A percentile compares a stretch with the other conserved stretches of the same genome.
Evolutionary conservation across 1,140 invertebrate species (phyloP).

Genomic region (Charaxes varanes): DNA sequence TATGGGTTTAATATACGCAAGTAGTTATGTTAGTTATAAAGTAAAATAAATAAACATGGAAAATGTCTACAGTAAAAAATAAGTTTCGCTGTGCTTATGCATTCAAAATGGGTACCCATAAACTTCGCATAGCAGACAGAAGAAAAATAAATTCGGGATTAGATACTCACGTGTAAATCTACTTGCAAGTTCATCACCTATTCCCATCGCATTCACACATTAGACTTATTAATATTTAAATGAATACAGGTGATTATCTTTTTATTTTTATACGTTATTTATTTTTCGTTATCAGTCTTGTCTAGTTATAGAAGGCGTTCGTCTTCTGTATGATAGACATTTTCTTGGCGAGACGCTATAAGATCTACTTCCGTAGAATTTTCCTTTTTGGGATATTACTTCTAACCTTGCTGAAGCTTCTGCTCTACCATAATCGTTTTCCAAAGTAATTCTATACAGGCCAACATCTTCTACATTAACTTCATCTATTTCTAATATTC

Average conservation of each 20-base stretch:
- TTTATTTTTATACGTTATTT: too few species aligned
- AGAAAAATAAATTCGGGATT: too few species aligned
- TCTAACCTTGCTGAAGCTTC: slow-evolving; percentile 87
- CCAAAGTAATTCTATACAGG: slow-evolving; percentile 85
- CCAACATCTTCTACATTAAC: slow-evolving; percentile 87
- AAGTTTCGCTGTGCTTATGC: slow-evolving; percentile 15
- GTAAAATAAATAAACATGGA: too few species aligned
- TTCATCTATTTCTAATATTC: slow-evolving; percentile 85
- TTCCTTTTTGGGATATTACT: slow-evolving; percentile 76
- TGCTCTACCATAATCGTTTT: slow-evolving; percentile 87
- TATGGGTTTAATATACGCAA: too few species aligned
- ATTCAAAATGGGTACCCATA: slow-evolving; percentile 41
- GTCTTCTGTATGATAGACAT: slow-evolving; percentile 33
- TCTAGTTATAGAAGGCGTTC: slow-evolving; percentile 39
- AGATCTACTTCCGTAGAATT: slow-evolving; percentile 51
- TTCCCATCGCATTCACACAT: too few species aligned
- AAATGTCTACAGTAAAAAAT: too few species aligned
- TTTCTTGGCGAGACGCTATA: slow-evolving; percentile 47
- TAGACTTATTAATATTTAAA: too few species aligned
- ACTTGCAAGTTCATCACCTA: too few species aligned
- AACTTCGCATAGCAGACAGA: slow-evolving; percentile 31
- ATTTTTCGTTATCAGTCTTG: slow-evolving; percentile 43
- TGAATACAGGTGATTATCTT: too few species aligned
- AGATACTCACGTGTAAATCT: too few species aligned
- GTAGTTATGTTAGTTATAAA: too few species aligned